Percentiles rank a stretch among this genome's conserved stretches.
Evolutionary conservation across 2,888 invertebrate species (phyloP).

Genomic region (Oscheius sp.): DNA sequence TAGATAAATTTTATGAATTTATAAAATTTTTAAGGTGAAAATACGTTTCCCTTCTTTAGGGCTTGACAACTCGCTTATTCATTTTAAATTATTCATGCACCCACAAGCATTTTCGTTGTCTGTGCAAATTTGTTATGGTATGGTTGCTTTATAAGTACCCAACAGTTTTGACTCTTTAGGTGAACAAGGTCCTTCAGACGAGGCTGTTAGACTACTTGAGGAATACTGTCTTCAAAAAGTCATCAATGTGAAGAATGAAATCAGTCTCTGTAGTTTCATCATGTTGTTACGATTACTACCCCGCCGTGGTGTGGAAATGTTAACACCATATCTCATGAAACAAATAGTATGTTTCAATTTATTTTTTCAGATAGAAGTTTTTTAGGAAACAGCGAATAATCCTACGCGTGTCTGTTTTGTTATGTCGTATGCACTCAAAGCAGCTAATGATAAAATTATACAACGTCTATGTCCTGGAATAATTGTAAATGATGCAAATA

Average conservation of each 20-base stretch:
- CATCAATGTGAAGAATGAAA: conserved; percentile 1
- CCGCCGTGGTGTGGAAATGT: not conserved
- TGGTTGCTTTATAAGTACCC: no score
- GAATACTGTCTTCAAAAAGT: not conserved
- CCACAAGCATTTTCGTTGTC: not conserved
- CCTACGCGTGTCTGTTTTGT: no score
- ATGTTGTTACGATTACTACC: conserved; percentile 4
- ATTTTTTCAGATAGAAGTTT: no score
- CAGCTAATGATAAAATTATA: no score
- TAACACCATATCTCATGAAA: not conserved
- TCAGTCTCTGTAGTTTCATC: not conserved
- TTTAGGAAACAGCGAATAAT: no score
- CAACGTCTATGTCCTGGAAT: no score
- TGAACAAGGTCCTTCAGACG: not conserved
- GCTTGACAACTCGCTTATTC: not conserved
- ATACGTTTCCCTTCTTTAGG: not conserved
- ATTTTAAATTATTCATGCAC: conserved; percentile 8
- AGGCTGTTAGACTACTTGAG: not conserved
- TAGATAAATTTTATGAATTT: not conserved
- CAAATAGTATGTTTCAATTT: no score
- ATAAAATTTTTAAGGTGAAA: conserved; percentile 6
- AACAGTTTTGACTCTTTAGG: not conserved
- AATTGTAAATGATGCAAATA: no score
- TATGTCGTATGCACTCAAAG: no score
- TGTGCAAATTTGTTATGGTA: conserved; percentile 8